Percentiles rank a stretch among this genome's conserved stretches.
These are phyloP conservation scores for Cnemophilus loriae DNA, from an alignment of 2,113 vertebrate species.

Conservation along the genomic window DNA sequence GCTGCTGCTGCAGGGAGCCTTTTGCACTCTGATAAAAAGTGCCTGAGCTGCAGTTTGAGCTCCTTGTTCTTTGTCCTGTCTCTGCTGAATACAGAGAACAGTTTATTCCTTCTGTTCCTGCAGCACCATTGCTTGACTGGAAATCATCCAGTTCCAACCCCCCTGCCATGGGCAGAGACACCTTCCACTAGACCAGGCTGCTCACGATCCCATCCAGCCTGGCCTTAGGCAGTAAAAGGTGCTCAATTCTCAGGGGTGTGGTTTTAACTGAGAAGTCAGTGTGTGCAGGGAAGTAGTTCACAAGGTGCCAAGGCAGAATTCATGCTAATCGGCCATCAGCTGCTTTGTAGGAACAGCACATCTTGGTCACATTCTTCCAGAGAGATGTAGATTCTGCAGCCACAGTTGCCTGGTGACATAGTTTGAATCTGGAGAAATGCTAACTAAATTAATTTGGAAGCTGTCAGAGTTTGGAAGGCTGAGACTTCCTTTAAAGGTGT, in stretches of 20 bases:
- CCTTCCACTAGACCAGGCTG: background rate
- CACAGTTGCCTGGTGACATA: background rate
- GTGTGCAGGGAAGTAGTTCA: background rate
- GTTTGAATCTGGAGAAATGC: background rate
- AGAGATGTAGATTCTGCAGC: background rate
- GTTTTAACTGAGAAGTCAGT: background rate
- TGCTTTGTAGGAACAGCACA: background rate
- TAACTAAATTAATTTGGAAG: background rate
- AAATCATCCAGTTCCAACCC: background rate
- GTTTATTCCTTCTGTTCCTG: background rate
- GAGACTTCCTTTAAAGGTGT: background rate
- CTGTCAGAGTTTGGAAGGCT: background rate
- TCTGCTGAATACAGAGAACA: background rate
- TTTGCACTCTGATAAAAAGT: background rate
- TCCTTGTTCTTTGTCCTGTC: background rate
- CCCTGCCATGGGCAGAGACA: background rate
- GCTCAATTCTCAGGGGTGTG: background rate
- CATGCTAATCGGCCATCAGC: background rate
- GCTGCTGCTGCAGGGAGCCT: background rate
- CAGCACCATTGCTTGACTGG: background rate
- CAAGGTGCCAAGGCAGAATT: background rate
- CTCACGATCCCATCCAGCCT: background rate
- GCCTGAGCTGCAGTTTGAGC: background rate
- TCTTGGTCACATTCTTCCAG: background rate
- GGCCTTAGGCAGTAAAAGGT: background rate